Conservation (phyloP, 1,140 invertebrate genomes). For the Drosophila orosa region DNA sequence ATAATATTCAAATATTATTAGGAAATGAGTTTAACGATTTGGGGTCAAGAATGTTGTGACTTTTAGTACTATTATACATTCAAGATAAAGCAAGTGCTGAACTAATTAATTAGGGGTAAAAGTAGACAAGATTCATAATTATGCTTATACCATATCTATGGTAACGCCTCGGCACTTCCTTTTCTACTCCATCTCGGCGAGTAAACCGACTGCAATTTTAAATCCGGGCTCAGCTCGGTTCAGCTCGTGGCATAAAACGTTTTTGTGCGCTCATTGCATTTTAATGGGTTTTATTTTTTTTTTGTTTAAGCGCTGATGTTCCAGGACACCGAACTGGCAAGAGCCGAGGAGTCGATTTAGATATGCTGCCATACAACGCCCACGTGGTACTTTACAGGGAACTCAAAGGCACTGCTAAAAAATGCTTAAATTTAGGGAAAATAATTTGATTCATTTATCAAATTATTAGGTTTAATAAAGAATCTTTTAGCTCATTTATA, state of each 20-base stretch:
- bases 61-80: neutral
- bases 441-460: neutral
- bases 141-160: conserved; percentile 6
- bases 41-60: no score
- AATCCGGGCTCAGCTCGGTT: conserved; percentile 39
- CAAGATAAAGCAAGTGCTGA: no score
- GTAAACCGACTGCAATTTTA: conserved; percentile 33
- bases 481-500: no score
- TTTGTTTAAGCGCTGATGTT: conserved; percentile 36
- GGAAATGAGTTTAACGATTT: no score
- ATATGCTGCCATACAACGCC: conserved; percentile 44
- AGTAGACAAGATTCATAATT: conserved; percentile 21
- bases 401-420: conserved; percentile 9
- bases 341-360: conserved; percentile 16
- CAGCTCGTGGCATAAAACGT: conserved; percentile 53
- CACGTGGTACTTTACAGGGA: conserved; percentile 23
- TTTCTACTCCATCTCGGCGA: conserved; percentile 8
- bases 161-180: neutral
- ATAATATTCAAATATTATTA: neutral
- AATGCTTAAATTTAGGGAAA: neutral
- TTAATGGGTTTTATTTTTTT: conserved; percentile 47
- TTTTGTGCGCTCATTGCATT: conserved; percentile 70
- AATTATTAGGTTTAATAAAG: no score
- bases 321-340: conserved; percentile 14
- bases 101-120: neutral